phyloP scores from a whole-genome alignment of 2,888 invertebrate genomes.

The Syritta pipiens region DNA sequence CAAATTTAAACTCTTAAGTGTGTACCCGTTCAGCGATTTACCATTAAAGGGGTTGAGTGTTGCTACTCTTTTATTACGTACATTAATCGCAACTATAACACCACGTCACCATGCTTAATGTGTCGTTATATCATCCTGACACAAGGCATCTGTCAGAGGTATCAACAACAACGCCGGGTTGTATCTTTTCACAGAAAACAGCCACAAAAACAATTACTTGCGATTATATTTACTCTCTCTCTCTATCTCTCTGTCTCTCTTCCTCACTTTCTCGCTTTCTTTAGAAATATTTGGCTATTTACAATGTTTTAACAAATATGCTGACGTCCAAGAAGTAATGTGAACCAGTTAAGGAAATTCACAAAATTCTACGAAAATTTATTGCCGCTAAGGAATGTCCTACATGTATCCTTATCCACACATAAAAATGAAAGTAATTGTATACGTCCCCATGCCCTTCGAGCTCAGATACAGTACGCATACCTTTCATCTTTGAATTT shows the following conservation, averaged over 20 bases:
- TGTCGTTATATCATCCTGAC: conserved; percentile 59
- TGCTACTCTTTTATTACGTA: conserved; percentile 31
- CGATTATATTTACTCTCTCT: conserved; percentile 49
- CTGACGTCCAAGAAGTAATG: conserved; percentile 38
- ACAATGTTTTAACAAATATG: conserved; percentile 48
- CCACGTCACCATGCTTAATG: conserved; percentile 53
- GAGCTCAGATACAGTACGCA: no score
- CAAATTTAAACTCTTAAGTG: not conserved
- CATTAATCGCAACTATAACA: conserved; percentile 56
- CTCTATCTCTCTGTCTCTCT: no score
- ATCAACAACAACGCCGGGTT: conserved; percentile 24
- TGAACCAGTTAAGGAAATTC: conserved; percentile 35
- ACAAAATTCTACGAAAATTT: conserved; percentile 34
- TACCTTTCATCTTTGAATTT: conserved; percentile 45
- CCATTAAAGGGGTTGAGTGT: conserved; percentile 26
- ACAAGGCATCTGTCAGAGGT: conserved; percentile 42
- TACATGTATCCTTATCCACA: conserved; percentile 1
- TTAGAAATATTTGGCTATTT: conserved; percentile 41
- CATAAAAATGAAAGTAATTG: conserved; percentile 22
- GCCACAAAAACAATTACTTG: conserved; percentile 59
- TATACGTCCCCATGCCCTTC: not conserved
- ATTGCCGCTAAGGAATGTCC: conserved; percentile 6
- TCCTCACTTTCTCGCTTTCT: no score
- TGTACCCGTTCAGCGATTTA: not conserved
- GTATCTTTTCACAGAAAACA: conserved; percentile 21